Base-by-base conservation (phyloP, 2,113 vertebrate species). In the Axis porcinus region DNA sequence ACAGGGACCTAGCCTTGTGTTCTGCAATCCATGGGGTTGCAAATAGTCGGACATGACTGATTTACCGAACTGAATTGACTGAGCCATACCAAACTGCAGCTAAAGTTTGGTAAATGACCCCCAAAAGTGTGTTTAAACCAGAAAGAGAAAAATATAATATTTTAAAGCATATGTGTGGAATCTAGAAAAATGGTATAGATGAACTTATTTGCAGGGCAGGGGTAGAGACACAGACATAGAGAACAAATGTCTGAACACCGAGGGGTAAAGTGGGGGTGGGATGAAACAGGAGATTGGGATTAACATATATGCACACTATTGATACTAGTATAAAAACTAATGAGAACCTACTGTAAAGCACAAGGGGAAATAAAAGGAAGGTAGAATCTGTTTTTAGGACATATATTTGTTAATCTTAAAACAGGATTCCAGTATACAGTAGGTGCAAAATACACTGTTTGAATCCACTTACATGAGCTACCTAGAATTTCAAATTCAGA, bases 21-120 rank as follows among this genome's bases (percentile, higher is more conserved):
- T 70, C 64, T 36, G 17, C n/a, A 36, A 6, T 21, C 64, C n/a
- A 21, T 21, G n/a, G 17, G 33, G 64, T 21, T 36, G 17, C 64
- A 9, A 67, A 67, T 21, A 67, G 64, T 21, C 0, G 4, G 8
- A 67, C 17, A 21, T 0, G 17, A 36, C 17, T 67, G 64, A 67
- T 67, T 36, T 67, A 67, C 33, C 36, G 64, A 36, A 36, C 33
- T 36, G 33, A 36, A n/a, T 21, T 67, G 64, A 67, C 17, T 10
- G 33, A 67, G 33, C 17, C 64, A 67, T 36, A 67, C 64, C 17
- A 67, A 67, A 67, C 64, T 67, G 64, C 8, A 67, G 64, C n/a
- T 67, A 67, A 36, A 67, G 11, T 67, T 67, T 4, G 10, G 64
- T 36, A 67, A 67, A 36, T 67, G 64, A 36, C 33, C 64, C 64